phyloP scores from a whole-genome alignment of 2,888 invertebrate genomes.

The Drosophila anomelani region DNA sequence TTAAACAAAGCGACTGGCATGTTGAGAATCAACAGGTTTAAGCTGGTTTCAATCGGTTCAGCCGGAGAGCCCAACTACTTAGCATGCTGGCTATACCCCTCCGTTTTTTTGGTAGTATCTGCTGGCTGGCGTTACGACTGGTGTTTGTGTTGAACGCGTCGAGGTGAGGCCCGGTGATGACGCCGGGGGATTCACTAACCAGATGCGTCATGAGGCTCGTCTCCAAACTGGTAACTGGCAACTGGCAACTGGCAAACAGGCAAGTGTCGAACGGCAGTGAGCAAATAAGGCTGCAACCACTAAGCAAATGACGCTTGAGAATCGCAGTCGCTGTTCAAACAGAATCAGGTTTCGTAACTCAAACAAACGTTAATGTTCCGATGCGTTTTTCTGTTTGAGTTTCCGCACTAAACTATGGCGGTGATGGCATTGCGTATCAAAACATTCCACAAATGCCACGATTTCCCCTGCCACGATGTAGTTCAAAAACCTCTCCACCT shows the following conservation, averaged over 20 bases:
- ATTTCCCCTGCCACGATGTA: constrained; percentile 17
- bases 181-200: constrained; percentile 58
- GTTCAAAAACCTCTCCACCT: constrained; percentile 75
- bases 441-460: constrained; percentile 48
- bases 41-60: constrained; percentile 63
- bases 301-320: constrained; percentile 24
- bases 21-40: constrained; percentile 59
- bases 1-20: constrained; percentile 26
- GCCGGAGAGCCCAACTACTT: constrained; percentile 41
- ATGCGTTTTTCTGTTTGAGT: constrained; percentile 36
- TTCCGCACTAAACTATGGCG: constrained; percentile 38
- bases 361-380: constrained; percentile 44
- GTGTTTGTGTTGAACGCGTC: constrained; percentile 11
- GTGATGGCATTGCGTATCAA: constrained; percentile 26
- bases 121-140: constrained; percentile 9
- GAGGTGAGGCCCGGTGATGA: constrained; percentile 52
- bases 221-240: constrained; percentile 15
- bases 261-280: constrained; percentile 31
- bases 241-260: constrained; percentile 11
- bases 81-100: constrained; percentile 39
- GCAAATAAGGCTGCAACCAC: constrained; percentile 36
- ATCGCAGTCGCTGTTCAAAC: constrained; percentile 27
- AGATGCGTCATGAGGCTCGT: constrained; percentile 60
- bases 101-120: constrained; percentile 33
- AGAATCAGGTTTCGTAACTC: constrained; percentile 44